A percentile compares a stretch with the other conserved stretches of the same genome.
These are phyloP conservation scores for Delichon dasypus DNA, from an alignment of 2,797 vertebrate genomes.

Conservation along the genomic window DNA sequence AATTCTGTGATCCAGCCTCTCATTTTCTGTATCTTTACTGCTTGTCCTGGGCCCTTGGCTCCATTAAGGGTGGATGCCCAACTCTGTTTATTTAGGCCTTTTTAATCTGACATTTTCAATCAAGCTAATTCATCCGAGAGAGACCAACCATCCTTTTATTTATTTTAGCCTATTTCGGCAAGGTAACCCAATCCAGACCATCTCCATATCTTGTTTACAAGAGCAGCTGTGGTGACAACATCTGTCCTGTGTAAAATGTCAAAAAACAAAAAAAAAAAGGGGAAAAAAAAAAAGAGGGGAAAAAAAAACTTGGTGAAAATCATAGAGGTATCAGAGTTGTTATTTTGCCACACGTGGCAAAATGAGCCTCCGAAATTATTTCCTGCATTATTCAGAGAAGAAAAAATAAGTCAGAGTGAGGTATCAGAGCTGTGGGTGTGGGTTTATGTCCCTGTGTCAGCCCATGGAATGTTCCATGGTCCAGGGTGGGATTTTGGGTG, in stretches of 20 bases:
- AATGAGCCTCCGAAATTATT: not conserved
- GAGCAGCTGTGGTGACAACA: slow-evolving; percentile 57
- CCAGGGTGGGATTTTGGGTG: not conserved
- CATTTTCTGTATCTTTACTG: not conserved
- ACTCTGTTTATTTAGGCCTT: slow-evolving; percentile 79
- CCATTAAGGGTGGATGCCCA: slow-evolving; percentile 45
- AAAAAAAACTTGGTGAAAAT: not conserved
- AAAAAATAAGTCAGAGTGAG: not conserved
- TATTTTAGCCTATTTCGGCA: slow-evolving; percentile 76
- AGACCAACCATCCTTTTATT: slow-evolving; percentile 79
- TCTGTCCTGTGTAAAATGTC: slow-evolving; percentile 73
- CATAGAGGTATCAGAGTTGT: not conserved
- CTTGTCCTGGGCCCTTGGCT: slow-evolving; percentile 54
- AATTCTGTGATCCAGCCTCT: not conserved
- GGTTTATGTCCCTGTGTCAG: not conserved
- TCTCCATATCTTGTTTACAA: slow-evolving; percentile 74
- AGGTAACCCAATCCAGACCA: slow-evolving; percentile 78
- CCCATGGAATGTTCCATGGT: not conserved
- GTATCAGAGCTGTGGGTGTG: not conserved
- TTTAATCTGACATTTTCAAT: slow-evolving; percentile 82
- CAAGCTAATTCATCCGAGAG: slow-evolving; percentile 80
- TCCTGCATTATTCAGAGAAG: not conserved
- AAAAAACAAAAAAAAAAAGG: no score
- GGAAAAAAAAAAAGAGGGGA: not conserved
- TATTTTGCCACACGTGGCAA: not conserved